Percentiles rank a stretch among this genome's conserved stretches.
phyloP scores from a whole-genome alignment of 2,113 vertebrate genomes.

The Zosterops hypoxanthus region DNA sequence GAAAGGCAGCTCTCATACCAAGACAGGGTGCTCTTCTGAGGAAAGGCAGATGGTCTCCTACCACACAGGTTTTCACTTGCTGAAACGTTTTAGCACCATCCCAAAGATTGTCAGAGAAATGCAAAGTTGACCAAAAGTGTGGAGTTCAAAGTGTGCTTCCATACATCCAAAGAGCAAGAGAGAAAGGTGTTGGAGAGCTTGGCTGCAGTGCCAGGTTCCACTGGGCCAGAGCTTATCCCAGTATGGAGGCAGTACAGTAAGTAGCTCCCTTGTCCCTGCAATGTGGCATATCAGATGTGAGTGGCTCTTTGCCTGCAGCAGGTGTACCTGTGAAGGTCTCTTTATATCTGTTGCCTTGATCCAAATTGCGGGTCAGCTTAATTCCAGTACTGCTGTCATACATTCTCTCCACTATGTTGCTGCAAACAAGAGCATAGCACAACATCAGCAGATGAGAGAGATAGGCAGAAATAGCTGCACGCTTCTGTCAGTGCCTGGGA shows the following conservation, averaged over 20 bases:
- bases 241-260: neutral
- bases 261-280: neutral
- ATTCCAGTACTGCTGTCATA: slow-evolving; percentile 85
- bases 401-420: slow-evolving; percentile 90
- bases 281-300: neutral
- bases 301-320: neutral
- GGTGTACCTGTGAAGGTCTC: slow-evolving; percentile 90
- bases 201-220: neutral
- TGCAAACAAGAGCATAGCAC: slow-evolving; percentile 39
- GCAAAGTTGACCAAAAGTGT: neutral
- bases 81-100: neutral
- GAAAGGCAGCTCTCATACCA: neutral
- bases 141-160: neutral
- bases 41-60: neutral
- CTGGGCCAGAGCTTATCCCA: neutral
- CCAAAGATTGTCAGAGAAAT: neutral
- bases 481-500: neutral
- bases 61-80: neutral
- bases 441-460: neutral
- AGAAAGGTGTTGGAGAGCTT: neutral
- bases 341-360: slow-evolving; percentile 89
- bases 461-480: neutral
- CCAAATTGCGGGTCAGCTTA: slow-evolving; percentile 81
- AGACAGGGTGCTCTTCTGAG: neutral
- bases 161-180: neutral